Percentiles rank a stretch among this genome's conserved stretches.
Conservation (phyloP, 1,140 invertebrate species). For the Ips nitidus region DNA sequence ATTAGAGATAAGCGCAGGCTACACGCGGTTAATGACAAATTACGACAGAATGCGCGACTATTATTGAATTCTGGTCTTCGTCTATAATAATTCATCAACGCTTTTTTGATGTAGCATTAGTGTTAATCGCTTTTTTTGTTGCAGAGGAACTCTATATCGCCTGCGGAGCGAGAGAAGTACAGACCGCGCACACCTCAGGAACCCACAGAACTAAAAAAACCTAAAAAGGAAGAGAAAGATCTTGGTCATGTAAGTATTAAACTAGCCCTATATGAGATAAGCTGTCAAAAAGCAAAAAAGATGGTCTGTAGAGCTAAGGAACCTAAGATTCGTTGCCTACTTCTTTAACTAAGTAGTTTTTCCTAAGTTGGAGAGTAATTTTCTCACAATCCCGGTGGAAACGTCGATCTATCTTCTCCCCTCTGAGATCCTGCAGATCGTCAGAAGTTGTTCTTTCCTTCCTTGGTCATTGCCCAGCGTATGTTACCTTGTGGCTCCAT, state of each 20-base stretch:
- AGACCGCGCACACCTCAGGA: constrained; percentile 68
- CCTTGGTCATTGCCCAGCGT: too few relatives aligned
- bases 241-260: constrained; percentile 75
- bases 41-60: not conserved
- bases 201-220: constrained; percentile 66
- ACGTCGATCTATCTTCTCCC: too few relatives aligned
- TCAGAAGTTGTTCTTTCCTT: too few relatives aligned
- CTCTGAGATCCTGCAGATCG: too few relatives aligned
- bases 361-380: too few relatives aligned
- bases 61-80: not conserved
- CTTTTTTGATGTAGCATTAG: not conserved
- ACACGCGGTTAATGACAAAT: constrained; percentile 12
- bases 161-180: constrained; percentile 87
- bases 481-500: too few relatives aligned
- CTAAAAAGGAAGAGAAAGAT: constrained; percentile 84
- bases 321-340: too few relatives aligned
- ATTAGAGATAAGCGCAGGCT: constrained; percentile 11
- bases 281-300: constrained; percentile 23
- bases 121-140: not conserved
- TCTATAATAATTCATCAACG: too few relatives aligned
- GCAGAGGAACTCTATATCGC: constrained; percentile 80
- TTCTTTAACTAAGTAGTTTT: too few relatives aligned
- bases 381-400: too few relatives aligned
- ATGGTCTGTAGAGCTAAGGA: too few relatives aligned
- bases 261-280: constrained; percentile 39